Evolutionary conservation across 2,113 vertebrate genomes (phyloP), one percentile per base, ranked within the genome.

Genomic region (Danionella cerebrum): DNA sequence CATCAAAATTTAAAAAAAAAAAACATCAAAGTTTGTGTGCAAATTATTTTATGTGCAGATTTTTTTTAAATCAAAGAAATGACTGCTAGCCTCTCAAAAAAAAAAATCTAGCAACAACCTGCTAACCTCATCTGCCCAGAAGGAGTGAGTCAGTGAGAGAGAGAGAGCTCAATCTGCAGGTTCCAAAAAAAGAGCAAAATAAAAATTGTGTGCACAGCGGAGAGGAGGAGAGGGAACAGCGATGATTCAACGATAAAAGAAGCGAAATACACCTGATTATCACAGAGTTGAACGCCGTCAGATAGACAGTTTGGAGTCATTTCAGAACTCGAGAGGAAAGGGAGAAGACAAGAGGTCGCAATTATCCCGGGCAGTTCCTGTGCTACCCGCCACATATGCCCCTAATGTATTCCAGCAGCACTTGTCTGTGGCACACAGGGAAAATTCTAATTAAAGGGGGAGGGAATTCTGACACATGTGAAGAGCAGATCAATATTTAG

Each of bases 401-500:
- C 82, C 50, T 86, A 86, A 94, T 97, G 85, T 94, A 95, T 95
- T 92, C 93, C 66, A 90, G 91, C 93, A 94, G 91, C 91, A 94
- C 92, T 86, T 87, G 85, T 88, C 86, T 80, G 86, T 70, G 54
- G 62, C 55, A 86, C 88, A 87, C 89, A 92, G 91, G 92, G 92
- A 80, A 94, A 93, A 93, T 94, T 94, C 92, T 96, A 98, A 98
- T 98, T 97, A 98, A 95, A 90, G 92, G 87, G 89, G 92, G 89
- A 89, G 93, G 90, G 91, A 92, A 94, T 94, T 97, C 93, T 98
- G 96, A 98, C 95, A 97, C 91, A 81, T 91, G 92, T 91, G 96
- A 96, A 91, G 91, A 88, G 87, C 90, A 89, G 93, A 98, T 98
- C 96, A 98, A 98, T 98, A 98, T 97, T 98, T 95, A 96, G 92